These are phyloP conservation scores for Oncopeltus fasciatus DNA, from an alignment of 1,140 invertebrate species.

Conservation along the genomic window DNA sequence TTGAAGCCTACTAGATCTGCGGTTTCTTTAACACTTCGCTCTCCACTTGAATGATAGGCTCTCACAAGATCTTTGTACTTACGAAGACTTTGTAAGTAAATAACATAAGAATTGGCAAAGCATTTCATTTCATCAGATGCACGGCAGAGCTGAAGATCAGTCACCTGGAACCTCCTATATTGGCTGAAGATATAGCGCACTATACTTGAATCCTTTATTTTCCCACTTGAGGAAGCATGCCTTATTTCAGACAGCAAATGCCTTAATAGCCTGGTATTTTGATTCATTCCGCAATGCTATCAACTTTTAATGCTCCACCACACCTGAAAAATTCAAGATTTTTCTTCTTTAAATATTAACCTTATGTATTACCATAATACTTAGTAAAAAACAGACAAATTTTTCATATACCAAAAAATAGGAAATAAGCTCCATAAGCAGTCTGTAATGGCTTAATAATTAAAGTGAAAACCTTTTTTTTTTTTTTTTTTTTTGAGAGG, in stretches of 20 bases:
- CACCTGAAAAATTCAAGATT: too few relatives aligned
- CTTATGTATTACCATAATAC: too few relatives aligned
- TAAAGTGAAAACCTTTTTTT: too few relatives aligned
- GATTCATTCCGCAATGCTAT: neutral
- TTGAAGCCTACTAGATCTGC: slow-evolving; percentile 73
- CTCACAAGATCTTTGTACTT: slow-evolving; percentile 50
- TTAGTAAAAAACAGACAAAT: too few relatives aligned
- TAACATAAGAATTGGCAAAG: slow-evolving; percentile 54
- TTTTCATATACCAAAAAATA: too few relatives aligned
- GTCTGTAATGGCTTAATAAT: too few relatives aligned
- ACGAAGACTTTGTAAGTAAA: slow-evolving; percentile 52
- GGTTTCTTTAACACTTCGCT: slow-evolving; percentile 56
- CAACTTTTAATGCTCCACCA: too few relatives aligned
- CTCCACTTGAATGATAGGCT: slow-evolving; percentile 59
- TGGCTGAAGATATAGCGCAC: slow-evolving; percentile 53
- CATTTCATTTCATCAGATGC: slow-evolving; percentile 58
- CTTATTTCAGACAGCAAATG: slow-evolving; percentile 44
- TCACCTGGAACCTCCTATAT: slow-evolving; percentile 54
- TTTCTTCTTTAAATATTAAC: too few relatives aligned
- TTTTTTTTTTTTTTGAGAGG: too few relatives aligned
- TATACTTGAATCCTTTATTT: slow-evolving; percentile 40
- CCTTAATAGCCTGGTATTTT: slow-evolving; percentile 3
- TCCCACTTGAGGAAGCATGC: slow-evolving; percentile 33
- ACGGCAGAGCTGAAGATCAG: slow-evolving; percentile 64
- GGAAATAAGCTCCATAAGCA: too few relatives aligned